These are phyloP conservation scores for Linurgus olivaceus DNA, from an alignment of 2,797 vertebrate genomes.

Conservation along the genomic window DNA sequence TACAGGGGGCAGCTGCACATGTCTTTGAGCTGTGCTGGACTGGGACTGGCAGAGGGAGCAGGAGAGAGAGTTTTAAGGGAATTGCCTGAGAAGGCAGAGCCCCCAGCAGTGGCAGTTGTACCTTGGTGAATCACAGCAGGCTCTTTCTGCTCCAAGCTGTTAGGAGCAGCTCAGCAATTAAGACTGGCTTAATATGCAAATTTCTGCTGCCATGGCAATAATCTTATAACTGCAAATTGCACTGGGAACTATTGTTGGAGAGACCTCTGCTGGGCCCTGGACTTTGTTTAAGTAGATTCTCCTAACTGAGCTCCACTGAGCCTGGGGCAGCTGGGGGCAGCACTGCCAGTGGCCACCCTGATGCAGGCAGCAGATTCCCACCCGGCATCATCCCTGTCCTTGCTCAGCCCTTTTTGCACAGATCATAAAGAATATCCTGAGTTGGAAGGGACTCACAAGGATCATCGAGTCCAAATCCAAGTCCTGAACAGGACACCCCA, in stretches of 20 bases:
- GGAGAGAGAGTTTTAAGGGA: not conserved
- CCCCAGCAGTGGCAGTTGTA: not conserved
- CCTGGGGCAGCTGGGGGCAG: not conserved
- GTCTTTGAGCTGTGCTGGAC: not conserved
- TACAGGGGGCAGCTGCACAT: too few species aligned
- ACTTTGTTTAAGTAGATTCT: not conserved
- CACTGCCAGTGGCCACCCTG: not conserved
- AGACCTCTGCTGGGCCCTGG: not conserved
- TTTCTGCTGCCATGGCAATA: constrained; percentile 3
- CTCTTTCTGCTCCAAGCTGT: not conserved
- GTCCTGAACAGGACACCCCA: not conserved
- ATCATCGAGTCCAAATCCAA: not conserved
- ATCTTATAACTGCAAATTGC: not conserved
- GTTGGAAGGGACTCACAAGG: not conserved
- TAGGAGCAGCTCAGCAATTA: constrained; percentile 9
- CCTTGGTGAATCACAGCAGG: not conserved
- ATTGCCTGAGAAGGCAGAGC: not conserved
- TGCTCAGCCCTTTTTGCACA: not conserved
- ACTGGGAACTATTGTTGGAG: not conserved
- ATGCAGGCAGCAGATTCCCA: not conserved
- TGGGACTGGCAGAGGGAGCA: not conserved
- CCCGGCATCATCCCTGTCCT: not conserved
- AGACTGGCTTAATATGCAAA: constrained; percentile 14
- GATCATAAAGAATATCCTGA: not conserved
- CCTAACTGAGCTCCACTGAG: not conserved